These are phyloP conservation scores for Phyllostomus discolor DNA, from an alignment of 2,113 vertebrate genomes.

Conservation along the genomic window DNA sequence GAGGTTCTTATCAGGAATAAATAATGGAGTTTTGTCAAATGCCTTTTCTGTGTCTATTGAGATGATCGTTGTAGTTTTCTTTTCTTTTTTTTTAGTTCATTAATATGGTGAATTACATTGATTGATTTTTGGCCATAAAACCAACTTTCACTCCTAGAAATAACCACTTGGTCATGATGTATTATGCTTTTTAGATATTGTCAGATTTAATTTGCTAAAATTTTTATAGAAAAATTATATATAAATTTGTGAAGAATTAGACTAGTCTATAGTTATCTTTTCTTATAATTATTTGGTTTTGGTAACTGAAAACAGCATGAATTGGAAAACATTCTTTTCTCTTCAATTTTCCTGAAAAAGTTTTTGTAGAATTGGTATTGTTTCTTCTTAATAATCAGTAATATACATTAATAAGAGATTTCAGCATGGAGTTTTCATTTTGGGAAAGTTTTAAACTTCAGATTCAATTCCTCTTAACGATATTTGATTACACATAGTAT, in stretches of 20 bases:
- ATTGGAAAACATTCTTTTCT: not conserved
- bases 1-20: too few relatives aligned
- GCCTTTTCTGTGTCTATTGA: too few relatives aligned
- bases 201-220: too few relatives aligned
- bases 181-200: not conserved
- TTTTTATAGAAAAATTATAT: not conserved
- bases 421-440: not conserved
- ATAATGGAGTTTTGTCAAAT: too few relatives aligned
- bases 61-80: not conserved
- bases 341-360: not conserved
- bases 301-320: not conserved
- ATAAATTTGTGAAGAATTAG: not conserved
- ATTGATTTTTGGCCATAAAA: not conserved
- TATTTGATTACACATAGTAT: not conserved
- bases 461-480: not conserved
- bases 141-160: not conserved
- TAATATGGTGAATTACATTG: not conserved
- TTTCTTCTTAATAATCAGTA: not conserved
- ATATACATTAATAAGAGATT: not conserved
- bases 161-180: not conserved
- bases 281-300: not conserved
- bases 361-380: not conserved
- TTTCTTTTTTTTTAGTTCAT: not conserved
- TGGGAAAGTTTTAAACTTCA: not conserved
- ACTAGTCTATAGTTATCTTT: not conserved